These are phyloP conservation scores for Rhizoglyphus robini DNA, from an alignment of 1,140 invertebrate species.

Conservation along the genomic window DNA sequence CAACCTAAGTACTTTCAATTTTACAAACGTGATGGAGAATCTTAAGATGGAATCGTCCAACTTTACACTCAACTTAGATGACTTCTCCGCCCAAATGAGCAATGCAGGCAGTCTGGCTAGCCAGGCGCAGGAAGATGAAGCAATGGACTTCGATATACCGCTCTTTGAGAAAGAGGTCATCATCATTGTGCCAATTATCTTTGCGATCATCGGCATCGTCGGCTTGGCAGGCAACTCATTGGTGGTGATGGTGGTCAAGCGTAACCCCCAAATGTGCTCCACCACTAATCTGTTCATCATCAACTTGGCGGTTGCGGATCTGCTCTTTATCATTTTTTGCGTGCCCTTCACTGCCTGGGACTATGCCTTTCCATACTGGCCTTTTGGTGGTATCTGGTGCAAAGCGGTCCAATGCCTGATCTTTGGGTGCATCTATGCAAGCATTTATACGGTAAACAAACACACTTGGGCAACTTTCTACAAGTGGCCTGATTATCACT, in stretches of 20 bases:
- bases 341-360: slow-evolving; percentile 83
- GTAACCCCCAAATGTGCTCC: slow-evolving; percentile 61
- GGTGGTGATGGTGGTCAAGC: slow-evolving; percentile 50
- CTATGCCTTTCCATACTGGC: slow-evolving; percentile 73
- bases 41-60: no score
- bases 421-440: slow-evolving; percentile 78
- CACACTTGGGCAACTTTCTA: no score
- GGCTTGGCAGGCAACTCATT: slow-evolving; percentile 75
- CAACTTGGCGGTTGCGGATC: slow-evolving; percentile 71
- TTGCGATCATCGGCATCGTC: slow-evolving; percentile 69
- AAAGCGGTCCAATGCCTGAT: slow-evolving; percentile 68
- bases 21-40: no score
- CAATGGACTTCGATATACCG: no score
- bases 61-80: no score
- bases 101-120: no score
- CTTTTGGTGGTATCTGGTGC: slow-evolving; percentile 78
- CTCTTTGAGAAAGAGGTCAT: no score
- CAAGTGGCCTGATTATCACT: no score
- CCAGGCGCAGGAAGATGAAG: no score
- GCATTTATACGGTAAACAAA: slow-evolving; percentile 37
- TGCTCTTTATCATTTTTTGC: slow-evolving; percentile 88
- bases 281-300: slow-evolving; percentile 85
- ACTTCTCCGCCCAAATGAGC: no score
- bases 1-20: no score
- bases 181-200: slow-evolving; percentile 62